Evolutionary conservation across 2,797 vertebrate species (phyloP).

Genomic region (Bucorvus abyssinicus): DNA sequence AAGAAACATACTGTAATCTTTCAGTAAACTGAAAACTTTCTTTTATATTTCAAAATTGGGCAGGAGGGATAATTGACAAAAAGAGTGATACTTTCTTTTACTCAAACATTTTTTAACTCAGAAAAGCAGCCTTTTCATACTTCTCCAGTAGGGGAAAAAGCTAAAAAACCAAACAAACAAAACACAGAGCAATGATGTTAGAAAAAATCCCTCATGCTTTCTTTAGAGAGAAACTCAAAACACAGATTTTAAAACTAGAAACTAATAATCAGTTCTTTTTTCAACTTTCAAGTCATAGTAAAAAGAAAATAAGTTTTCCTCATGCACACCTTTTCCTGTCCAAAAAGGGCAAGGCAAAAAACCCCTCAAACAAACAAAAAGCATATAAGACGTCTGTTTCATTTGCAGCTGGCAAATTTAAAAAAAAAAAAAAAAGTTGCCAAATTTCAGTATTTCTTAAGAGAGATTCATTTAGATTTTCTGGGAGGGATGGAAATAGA

Average conservation of each 20-base stretch:
- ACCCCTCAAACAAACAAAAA: fast-evolving
- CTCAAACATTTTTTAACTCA: neutral
- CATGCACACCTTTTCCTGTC: neutral
- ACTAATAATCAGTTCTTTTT: neutral
- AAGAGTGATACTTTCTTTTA: neutral
- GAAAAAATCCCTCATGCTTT: neutral
- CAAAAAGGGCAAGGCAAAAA: neutral
- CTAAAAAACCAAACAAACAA: neutral
- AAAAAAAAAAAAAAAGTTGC: neutral
- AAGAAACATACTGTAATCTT: neutral
- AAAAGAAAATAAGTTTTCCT: neutral
- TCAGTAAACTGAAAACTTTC: neutral
- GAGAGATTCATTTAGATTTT: neutral
- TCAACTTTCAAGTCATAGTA: neutral
- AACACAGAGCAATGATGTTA: neutral
- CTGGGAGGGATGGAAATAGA: neutral
- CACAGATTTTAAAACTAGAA: neutral
- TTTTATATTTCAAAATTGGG: neutral
- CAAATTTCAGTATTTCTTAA: neutral
- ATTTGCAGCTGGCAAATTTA: neutral
- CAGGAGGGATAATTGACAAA: neutral
- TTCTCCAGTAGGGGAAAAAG: neutral
- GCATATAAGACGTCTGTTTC: neutral
- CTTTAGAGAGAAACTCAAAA: neutral
- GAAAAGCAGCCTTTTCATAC: neutral